Evolutionary conservation across 2,113 vertebrate species (phyloP).

Genomic region (Stegostoma tigrinum): DNA sequence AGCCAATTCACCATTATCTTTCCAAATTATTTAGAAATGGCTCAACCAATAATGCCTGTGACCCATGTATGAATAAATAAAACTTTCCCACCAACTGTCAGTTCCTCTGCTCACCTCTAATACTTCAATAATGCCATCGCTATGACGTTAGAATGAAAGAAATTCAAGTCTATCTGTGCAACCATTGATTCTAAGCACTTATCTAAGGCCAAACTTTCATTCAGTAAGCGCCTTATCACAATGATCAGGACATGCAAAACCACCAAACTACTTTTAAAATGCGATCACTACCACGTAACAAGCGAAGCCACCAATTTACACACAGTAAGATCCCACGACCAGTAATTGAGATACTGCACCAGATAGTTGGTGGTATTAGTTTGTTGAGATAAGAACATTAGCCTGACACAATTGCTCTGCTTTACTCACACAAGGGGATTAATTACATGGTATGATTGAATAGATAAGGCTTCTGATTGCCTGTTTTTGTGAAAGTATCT

Average conservation of each 20-base stretch:
- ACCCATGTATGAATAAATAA: too few relatives aligned
- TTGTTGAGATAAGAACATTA: not conserved
- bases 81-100: too few relatives aligned
- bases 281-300: not conserved
- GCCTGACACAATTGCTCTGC: not conserved
- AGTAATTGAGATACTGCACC: not conserved
- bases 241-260: not conserved
- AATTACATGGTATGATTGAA: not conserved
- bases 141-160: too few relatives aligned
- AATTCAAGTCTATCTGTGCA: too few relatives aligned
- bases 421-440: not conserved
- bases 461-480: not conserved
- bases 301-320: not conserved
- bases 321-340: not conserved
- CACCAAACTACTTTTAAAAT: not conserved
- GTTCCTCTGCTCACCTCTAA: too few relatives aligned
- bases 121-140: too few relatives aligned
- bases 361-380: not conserved
- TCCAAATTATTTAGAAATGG: too few relatives aligned
- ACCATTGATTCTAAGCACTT: too few relatives aligned
- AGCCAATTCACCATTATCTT: too few relatives aligned
- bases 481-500: not conserved
- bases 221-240: not conserved
- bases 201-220: not conserved
- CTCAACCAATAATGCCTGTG: too few relatives aligned